Conservation (phyloP, 1,140 invertebrate species). For the Apis florea region DNA sequence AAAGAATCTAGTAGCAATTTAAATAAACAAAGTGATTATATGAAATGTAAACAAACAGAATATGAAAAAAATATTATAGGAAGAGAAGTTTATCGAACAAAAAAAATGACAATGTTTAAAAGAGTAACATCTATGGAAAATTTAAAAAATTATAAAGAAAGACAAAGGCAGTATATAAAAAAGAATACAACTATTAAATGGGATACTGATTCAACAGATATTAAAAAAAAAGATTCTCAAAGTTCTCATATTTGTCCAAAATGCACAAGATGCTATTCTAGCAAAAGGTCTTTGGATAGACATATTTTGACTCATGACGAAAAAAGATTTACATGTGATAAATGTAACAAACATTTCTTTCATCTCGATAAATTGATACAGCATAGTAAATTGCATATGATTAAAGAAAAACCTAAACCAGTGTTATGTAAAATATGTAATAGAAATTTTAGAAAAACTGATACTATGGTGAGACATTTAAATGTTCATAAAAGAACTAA, state of each 20-base stretch:
- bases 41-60: constrained; percentile 42
- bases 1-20: background rate
- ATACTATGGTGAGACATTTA: constrained; percentile 74
- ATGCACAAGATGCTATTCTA: constrained; percentile 64
- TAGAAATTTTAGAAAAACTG: constrained; percentile 70
- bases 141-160: constrained; percentile 69
- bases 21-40: constrained; percentile 13
- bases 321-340: constrained; percentile 61
- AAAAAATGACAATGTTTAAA: constrained; percentile 69
- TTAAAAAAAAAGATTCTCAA: constrained; percentile 21
- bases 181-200: constrained; percentile 59
- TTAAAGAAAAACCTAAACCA: constrained; percentile 60
- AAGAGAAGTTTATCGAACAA: constrained; percentile 60
- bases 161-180: constrained; percentile 73
- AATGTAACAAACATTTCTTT: constrained; percentile 63
- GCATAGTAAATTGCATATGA: constrained; percentile 66
- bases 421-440: constrained; percentile 71
- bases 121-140: constrained; percentile 74
- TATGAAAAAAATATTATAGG: constrained; percentile 45
- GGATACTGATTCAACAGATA: constrained; percentile 39
- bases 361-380: constrained; percentile 57
- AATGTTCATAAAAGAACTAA: constrained; percentile 72
- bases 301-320: constrained; percentile 57
- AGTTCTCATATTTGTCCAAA: constrained; percentile 52
- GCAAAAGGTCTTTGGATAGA: constrained; percentile 62